Percentiles rank a stretch among this genome's conserved stretches.
Evolutionary conservation across 2,797 vertebrate genomes (phyloP).

Genomic region (Muscicapa comitata): DNA sequence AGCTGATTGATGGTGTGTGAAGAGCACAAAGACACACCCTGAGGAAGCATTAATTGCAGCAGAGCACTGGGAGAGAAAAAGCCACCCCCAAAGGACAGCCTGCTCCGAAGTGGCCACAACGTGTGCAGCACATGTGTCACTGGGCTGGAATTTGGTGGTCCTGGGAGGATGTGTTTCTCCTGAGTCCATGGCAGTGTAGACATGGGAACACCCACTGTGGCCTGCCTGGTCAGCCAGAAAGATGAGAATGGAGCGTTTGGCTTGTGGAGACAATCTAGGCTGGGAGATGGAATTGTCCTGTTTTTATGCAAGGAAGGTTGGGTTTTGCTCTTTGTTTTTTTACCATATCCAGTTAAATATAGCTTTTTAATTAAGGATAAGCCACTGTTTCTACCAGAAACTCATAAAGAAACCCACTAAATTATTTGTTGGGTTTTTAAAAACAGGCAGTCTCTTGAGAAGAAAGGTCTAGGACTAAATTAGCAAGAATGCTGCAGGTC

Average conservation of each 20-base stretch:
- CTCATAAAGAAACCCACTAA: neutral
- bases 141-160: neutral
- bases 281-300: neutral
- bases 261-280: neutral
- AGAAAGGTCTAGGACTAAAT: neutral
- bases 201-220: neutral
- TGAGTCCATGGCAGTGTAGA: neutral
- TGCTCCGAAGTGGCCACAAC: neutral
- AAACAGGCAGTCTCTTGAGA: neutral
- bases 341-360: neutral
- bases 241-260: neutral
- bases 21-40: neutral
- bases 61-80: neutral
- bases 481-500: neutral
- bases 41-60: neutral
- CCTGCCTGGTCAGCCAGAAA: neutral
- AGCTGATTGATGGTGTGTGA: neutral
- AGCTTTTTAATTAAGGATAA: conserved; percentile 16
- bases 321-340: neutral
- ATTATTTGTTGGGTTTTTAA: neutral
- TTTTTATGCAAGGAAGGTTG: neutral
- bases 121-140: neutral
- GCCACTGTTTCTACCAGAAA: neutral
- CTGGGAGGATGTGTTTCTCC: conserved; percentile 14
- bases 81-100: neutral